Conservation (phyloP, 2,113 vertebrate genomes). For the Lampris incognitus region DNA sequence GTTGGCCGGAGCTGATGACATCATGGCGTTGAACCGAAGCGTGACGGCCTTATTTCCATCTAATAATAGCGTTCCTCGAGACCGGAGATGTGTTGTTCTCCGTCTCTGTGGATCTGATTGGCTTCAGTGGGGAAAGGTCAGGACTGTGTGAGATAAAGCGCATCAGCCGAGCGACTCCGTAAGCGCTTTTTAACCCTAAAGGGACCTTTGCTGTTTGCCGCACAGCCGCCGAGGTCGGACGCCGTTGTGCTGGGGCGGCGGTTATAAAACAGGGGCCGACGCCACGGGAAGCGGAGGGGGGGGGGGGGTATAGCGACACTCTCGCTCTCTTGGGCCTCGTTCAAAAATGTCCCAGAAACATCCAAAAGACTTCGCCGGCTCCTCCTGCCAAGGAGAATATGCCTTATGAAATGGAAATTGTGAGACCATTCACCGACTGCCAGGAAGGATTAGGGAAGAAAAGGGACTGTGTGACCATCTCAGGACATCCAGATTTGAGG, state of each 20-base stretch:
- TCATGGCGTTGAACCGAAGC: slow-evolving; percentile 37
- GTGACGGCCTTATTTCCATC: slow-evolving; percentile 28
- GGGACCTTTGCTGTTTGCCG: slow-evolving; percentile 21
- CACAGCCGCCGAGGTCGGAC: slow-evolving; percentile 41
- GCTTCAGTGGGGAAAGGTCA: slow-evolving; percentile 38
- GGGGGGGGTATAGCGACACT: slow-evolving; percentile 44
- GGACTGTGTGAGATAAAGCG: slow-evolving; percentile 63
- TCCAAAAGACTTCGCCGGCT: slow-evolving; percentile 72
- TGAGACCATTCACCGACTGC: slow-evolving; percentile 80
- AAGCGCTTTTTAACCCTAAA: slow-evolving; percentile 59
- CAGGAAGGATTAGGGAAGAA: slow-evolving; percentile 67
- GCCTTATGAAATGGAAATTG: slow-evolving; percentile 86
- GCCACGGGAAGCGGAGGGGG: slow-evolving; percentile 46
- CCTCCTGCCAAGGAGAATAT: slow-evolving; percentile 82
- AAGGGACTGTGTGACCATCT: slow-evolving; percentile 60
- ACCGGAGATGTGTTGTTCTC: slow-evolving; percentile 40
- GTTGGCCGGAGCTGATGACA: slow-evolving; percentile 34
- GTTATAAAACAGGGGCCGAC: slow-evolving; percentile 25
- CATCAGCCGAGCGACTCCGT: slow-evolving; percentile 65
- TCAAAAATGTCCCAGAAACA: slow-evolving; percentile 79
- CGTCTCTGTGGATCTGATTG: slow-evolving; percentile 44
- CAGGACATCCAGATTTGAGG: slow-evolving; percentile 53
- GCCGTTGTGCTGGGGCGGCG: slow-evolving; percentile 37
- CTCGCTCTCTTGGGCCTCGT: slow-evolving; percentile 67
- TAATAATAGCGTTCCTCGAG: slow-evolving; percentile 56